Evolutionary conservation across 2,888 invertebrate species (phyloP).

Genomic region (Galerucella pusilla): DNA sequence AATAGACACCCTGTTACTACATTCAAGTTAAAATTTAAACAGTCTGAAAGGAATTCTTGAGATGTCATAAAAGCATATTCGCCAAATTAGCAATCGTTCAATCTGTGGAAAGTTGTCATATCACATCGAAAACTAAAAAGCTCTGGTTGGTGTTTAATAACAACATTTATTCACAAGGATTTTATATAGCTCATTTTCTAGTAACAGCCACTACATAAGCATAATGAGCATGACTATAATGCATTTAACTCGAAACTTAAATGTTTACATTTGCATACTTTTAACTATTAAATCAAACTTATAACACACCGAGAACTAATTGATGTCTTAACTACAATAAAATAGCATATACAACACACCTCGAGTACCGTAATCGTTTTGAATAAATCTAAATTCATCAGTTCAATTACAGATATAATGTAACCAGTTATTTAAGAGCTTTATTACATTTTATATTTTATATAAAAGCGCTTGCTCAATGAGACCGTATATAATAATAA

Average conservation of each 20-base stretch:
- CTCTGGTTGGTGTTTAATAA: background rate
- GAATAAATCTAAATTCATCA: constrained; percentile 30
- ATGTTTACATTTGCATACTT: constrained; percentile 30
- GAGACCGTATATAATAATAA: background rate
- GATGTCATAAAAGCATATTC: too few species aligned
- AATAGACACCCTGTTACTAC: too few species aligned
- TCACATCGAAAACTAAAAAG: too few species aligned
- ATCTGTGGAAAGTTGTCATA: too few species aligned
- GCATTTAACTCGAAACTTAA: constrained; percentile 17
- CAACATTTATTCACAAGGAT: background rate
- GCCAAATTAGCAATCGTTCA: too few species aligned
- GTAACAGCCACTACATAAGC: constrained; percentile 2
- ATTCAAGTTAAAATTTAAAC: too few species aligned
- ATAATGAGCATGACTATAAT: constrained; percentile 22
- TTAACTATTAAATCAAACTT: constrained; percentile 33
- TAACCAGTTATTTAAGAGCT: constrained; percentile 11
- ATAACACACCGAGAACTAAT: constrained; percentile 24
- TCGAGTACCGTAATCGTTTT: constrained; percentile 22
- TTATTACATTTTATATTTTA: constrained; percentile 14
- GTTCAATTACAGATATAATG: constrained; percentile 7
- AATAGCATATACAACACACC: constrained; percentile 20
- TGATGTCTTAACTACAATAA: constrained; percentile 31
- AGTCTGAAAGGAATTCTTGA: too few species aligned
- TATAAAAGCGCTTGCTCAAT: constrained; percentile 10
- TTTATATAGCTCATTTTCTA: background rate